phyloP scores from a whole-genome alignment of 2,888 invertebrate species.

The Perizoma flavofasciatum region DNA sequence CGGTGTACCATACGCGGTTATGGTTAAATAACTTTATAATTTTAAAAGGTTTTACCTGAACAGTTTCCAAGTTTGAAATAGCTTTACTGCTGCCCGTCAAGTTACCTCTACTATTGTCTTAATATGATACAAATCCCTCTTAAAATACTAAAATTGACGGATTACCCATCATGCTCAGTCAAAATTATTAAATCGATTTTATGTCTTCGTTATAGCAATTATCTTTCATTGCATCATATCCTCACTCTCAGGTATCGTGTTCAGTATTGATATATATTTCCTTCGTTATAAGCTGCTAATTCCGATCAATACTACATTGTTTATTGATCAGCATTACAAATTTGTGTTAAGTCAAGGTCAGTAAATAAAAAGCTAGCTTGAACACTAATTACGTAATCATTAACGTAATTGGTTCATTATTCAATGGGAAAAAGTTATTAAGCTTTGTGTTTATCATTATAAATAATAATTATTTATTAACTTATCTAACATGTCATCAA shows the following conservation, averaged over 20 bases:
- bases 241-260: background rate
- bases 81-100: too few species aligned
- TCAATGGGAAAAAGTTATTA: background rate
- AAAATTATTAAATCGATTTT: too few species aligned
- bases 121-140: too few species aligned
- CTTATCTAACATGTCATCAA: too few species aligned
- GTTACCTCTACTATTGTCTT: too few species aligned
- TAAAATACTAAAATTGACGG: too few species aligned
- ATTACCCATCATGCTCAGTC: too few species aligned
- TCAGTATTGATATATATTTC: conserved; percentile 7
- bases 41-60: background rate
- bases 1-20: conserved; percentile 1
- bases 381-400: conserved; percentile 11
- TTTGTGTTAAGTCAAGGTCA: conserved; percentile 14
- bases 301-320: conserved; percentile 12
- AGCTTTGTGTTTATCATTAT: too few species aligned
- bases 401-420: conserved; percentile 9
- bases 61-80: background rate
- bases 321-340: conserved; percentile 13
- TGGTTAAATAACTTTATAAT: conserved; percentile 4
- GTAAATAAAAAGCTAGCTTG: conserved; percentile 6
- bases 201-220: too few species aligned
- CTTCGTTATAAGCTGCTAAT: conserved; percentile 1
- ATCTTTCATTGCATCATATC: too few species aligned
- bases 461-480: too few species aligned